A percentile compares a stretch with the other conserved stretches of the same genome.
Evolutionary conservation across 2,113 vertebrate species (phyloP).

Genomic region (Burhinus oedicnemus): DNA sequence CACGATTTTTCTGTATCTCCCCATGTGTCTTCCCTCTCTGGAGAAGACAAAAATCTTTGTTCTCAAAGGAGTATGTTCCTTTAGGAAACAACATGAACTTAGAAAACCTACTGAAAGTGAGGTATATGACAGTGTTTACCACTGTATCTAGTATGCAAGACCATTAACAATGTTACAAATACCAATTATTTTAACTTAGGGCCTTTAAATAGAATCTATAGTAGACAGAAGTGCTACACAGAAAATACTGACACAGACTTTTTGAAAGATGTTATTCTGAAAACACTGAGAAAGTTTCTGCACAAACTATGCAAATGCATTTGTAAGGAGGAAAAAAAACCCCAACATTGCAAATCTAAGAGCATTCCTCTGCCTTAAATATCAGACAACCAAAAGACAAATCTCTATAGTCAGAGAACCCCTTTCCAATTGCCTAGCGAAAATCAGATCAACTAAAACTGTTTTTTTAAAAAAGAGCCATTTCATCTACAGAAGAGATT

Average conservation of each 20-base stretch:
- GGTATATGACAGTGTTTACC: not conserved
- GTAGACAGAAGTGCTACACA: not conserved
- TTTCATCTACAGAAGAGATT: not conserved
- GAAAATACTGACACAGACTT: not conserved
- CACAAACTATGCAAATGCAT: not conserved
- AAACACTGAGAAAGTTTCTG: not conserved
- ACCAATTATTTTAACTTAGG: not conserved
- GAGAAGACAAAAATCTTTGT: not conserved
- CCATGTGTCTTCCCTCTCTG: not conserved
- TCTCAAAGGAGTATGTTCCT: not conserved
- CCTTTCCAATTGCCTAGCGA: not conserved
- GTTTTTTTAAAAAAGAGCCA: not conserved
- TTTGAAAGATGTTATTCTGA: not conserved
- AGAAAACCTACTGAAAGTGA: not conserved
- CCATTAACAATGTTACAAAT: not conserved
- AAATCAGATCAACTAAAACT: not conserved
- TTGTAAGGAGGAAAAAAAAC: not conserved
- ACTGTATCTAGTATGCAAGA: not conserved
- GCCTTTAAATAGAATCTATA: not conserved
- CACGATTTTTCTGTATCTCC: not conserved
- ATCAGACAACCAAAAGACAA: not conserved
- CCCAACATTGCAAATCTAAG: not conserved
- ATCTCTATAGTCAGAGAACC: not conserved
- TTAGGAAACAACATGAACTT: not conserved
- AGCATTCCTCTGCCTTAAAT: not conserved